Evolutionary conservation across 2,888 invertebrate species (phyloP).

Genomic region (Metellina segmentata): DNA sequence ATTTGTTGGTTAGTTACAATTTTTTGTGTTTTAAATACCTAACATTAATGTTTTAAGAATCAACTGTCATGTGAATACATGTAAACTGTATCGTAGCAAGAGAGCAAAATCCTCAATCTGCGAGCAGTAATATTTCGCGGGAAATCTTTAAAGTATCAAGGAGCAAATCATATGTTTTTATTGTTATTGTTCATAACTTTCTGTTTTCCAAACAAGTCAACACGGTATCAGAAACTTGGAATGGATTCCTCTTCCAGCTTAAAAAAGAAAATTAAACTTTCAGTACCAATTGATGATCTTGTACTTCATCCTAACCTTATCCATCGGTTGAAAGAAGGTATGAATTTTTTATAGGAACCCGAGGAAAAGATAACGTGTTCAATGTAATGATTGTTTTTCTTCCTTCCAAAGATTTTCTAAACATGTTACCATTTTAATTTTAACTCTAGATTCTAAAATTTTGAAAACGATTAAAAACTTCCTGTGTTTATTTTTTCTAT

Average conservation of each 20-base stretch:
- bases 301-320: slow-evolving; percentile 52
- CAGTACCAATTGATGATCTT: slow-evolving; percentile 44
- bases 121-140: background rate
- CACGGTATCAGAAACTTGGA: background rate
- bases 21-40: too few relatives aligned
- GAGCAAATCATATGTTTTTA: too few relatives aligned
- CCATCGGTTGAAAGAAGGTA: slow-evolving; percentile 60
- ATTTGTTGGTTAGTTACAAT: too few relatives aligned
- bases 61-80: background rate
- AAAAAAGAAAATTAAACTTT: slow-evolving; percentile 45
- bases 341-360: background rate
- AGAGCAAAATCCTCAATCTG: background rate
- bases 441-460: too few relatives aligned
- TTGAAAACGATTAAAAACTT: background rate
- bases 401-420: too few relatives aligned
- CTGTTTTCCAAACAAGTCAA: background rate
- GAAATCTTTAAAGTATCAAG: background rate
- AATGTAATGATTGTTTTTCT: too few relatives aligned
- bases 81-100: background rate
- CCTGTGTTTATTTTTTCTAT: background rate
- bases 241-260: background rate
- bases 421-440: too few relatives aligned
- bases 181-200: background rate
- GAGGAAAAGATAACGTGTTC: background rate
- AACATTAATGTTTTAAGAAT: too few relatives aligned